Evolutionary conservation across 1,140 invertebrate species (phyloP), one percentile per base, ranked within the genome.

Genomic region (Cyclargus thomasi): DNA sequence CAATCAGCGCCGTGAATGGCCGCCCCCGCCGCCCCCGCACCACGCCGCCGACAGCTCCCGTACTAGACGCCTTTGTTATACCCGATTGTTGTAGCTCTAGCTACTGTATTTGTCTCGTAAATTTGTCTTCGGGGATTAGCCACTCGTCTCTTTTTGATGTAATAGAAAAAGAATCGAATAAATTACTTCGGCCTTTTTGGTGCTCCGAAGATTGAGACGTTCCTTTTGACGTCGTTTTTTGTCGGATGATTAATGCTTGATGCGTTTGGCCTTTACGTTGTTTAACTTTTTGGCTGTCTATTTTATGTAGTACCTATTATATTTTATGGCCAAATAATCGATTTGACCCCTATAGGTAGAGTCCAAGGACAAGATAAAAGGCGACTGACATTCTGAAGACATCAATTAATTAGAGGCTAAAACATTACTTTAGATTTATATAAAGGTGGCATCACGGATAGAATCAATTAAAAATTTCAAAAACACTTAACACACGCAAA

Each of bases 1-100:
- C 87, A 90, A 90, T 90, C 87, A 88, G 83, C 85, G 75, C 70
- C 81, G 81, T 88, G 87, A 88, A 90, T 88, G 85, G 85, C 81
- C 87, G 87, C 87, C 85, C 82, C 85, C 87, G 83, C 84, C 77
- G 72, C 70, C 74, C 74, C 78, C 76, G 71, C 72, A 67, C 80
- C 80, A 78, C 80, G 55, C 5, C 29, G 68, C 80, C 80, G 78
- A 79, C 65, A 18, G 55, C 83, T 81, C 75, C 81, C 79, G 80
- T 84, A 86, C 81, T 85, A 83, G 81, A 85, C 78, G 80, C 82
- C 76, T 88, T 88, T 88, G 85, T 88, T 85, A 80, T 81, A 78
- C 69, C 75, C 79, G 82, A 85, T 81, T 86, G 81, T 85, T 85
- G 80, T 79, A 74, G 77, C 81, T 78, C 78, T 80, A 76, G 77